Evolutionary conservation across 92 coral and sea anemone genomes (phyloP), one percentile per base, ranked within the genome.

Genomic region (Siderastrea radians): DNA sequence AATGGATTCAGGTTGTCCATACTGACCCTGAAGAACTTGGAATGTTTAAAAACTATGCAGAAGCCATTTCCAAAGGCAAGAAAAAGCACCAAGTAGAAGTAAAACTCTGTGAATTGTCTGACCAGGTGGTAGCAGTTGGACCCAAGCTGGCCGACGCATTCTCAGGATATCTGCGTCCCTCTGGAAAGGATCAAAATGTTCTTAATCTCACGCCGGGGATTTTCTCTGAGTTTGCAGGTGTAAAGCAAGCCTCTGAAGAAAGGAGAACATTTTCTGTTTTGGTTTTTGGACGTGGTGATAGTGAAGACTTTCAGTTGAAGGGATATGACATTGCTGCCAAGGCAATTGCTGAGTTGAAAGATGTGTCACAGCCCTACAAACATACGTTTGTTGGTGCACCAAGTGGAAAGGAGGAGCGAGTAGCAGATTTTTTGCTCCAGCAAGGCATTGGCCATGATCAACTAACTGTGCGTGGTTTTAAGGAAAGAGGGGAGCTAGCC

Each of bases 121-220:
- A 26, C 38, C 38, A 26, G 38, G 38, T 26, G 38, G 38, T 26
- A 26, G 38, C 38, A 26, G 38, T 26, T 26, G 38, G 38, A 26
- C 38, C 38, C 75, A 71, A 47, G 75, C 57, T 71, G 55, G 54
- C 75, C 15, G 75, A 71, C 49, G 75, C 75, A 5, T 71, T 4
- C 38, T 7, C 17, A 7, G 19, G 75, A 15, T 71, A 49, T 8
- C 75, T 71, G 3, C 75, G 75, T 49, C 6, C 26, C 2, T 13
- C 54, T 5, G 2, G 49, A 48, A 71, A 71, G 49, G 75, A 71
- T 5, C 75, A 71, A 71, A 14, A 48, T 15, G 75, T 71, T 14
- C 4, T 71, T 4, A 71, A 49, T 71, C 75, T 71, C 12, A 71
- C 75, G 4, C 75, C 75, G 49, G 6, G 75, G 43, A 71, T 71